These are phyloP conservation scores for Spilosoma lubricipeda DNA, from an alignment of 2,888 invertebrate species.

Conservation along the genomic window DNA sequence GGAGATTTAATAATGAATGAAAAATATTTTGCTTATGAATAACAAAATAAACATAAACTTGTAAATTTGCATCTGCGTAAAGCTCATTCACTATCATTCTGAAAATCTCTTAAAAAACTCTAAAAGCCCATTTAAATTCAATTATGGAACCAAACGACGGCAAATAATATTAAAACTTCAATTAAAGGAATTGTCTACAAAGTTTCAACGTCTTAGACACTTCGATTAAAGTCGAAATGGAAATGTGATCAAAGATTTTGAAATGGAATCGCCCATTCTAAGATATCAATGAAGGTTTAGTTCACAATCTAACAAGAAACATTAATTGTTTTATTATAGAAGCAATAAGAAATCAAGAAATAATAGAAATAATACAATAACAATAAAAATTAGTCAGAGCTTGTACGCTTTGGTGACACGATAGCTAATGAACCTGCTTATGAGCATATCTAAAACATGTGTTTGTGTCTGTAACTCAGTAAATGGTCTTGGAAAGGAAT, in stretches of 20 bases:
- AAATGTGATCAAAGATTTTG: neutral
- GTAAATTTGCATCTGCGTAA: neutral
- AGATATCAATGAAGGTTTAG: neutral
- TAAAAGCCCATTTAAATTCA: slow-evolving; percentile 42
- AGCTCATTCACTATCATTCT: slow-evolving; percentile 2
- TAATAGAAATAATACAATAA: no score
- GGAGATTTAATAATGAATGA: neutral
- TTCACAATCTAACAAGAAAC: neutral
- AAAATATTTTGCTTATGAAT: neutral
- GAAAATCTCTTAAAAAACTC: slow-evolving; percentile 29
- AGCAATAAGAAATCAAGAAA: neutral
- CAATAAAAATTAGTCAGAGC: no score
- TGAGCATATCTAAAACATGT: no score
- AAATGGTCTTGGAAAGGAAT: no score
- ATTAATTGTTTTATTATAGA: neutral
- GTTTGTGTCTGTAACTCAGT: no score
- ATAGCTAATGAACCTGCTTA: no score
- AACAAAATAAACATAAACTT: neutral
- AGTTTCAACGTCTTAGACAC: slow-evolving; percentile 44
- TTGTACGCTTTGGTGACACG: no score
- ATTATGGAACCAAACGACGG: slow-evolving; percentile 41
- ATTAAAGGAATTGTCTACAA: slow-evolving; percentile 54
- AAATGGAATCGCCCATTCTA: neutral
- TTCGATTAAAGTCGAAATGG: slow-evolving; percentile 29
- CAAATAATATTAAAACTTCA: slow-evolving; percentile 62